phyloP scores from a whole-genome alignment of 2,888 invertebrate genomes.

The Catonia carolina region DNA sequence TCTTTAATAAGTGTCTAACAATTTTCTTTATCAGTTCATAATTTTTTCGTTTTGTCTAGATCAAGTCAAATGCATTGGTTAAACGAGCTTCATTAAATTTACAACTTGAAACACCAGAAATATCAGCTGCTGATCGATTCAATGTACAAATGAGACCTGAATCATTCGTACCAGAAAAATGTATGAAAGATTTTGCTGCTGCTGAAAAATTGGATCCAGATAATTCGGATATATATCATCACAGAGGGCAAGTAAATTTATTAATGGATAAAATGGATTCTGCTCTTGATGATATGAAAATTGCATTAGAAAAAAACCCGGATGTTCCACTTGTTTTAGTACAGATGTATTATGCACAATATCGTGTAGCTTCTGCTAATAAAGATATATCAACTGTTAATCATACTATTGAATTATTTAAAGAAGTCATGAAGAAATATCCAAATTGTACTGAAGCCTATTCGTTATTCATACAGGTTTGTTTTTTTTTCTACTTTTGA shows the following conservation, averaged over 20 bases:
- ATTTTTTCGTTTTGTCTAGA: too few species aligned
- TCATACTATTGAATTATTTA: conserved; percentile 40
- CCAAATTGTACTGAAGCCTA: conserved; percentile 81
- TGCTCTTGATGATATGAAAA: conserved; percentile 75
- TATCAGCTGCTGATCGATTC: conserved; percentile 40
- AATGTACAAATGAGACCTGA: not conserved
- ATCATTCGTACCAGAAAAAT: conserved; percentile 53
- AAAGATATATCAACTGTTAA: conserved; percentile 44
- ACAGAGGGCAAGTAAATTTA: conserved; percentile 64
- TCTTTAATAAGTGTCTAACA: too few species aligned
- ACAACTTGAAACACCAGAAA: conserved; percentile 64
- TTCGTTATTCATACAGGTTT: conserved; percentile 79
- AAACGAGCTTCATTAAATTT: conserved; percentile 71
- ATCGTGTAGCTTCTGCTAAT: conserved; percentile 58
- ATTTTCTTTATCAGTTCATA: too few species aligned
- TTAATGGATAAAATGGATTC: conserved; percentile 73
- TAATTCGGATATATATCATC: conserved; percentile 86
- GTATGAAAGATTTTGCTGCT: conserved; percentile 68
- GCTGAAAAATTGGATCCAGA: conserved; percentile 71
- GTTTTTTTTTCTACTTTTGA: too few species aligned
- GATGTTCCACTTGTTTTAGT: conserved; percentile 78
- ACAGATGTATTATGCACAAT: conserved; percentile 87
- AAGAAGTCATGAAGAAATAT: conserved; percentile 67
- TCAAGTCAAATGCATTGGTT: conserved; percentile 41
- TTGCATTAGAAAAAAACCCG: conserved; percentile 73